Percentiles rank a stretch among this genome's conserved stretches.
These are phyloP conservation scores for Eira barbara DNA, from an alignment of 2,113 vertebrate species.

Conservation along the genomic window DNA sequence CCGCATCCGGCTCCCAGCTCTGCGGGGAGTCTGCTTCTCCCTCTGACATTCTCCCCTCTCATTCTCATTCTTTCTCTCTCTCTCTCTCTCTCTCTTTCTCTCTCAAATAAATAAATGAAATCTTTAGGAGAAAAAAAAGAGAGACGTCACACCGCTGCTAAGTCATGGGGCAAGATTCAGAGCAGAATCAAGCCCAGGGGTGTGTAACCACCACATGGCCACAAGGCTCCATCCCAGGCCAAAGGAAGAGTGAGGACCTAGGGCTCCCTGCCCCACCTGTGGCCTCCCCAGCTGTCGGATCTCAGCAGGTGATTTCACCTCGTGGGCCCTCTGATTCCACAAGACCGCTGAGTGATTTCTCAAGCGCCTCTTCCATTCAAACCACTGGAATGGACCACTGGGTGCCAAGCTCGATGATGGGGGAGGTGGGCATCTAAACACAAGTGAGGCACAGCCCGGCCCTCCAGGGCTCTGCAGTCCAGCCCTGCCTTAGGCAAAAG, in stretches of 20 bases:
- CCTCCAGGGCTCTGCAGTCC: not conserved
- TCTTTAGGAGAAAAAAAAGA: too few relatives aligned
- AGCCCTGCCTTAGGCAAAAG: not conserved
- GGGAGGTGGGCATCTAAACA: not conserved
- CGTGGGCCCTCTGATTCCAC: too few relatives aligned
- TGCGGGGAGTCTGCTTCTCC: too few relatives aligned
- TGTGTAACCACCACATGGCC: not conserved
- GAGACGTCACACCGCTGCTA: not conserved
- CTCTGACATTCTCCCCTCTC: too few relatives aligned
- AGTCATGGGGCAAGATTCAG: not conserved
- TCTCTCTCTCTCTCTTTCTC: too few relatives aligned
- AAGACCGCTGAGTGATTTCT: not conserved
- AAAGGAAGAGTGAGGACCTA: not conserved
- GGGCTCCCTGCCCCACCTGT: too few relatives aligned
- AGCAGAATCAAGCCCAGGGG: not conserved
- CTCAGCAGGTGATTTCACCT: not conserved
- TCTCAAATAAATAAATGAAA: too few relatives aligned
- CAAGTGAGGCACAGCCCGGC: not conserved
- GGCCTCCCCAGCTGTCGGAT: not conserved
- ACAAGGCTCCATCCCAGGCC: not conserved
- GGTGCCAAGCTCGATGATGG: not conserved
- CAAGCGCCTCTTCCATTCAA: not conserved
- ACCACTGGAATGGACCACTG: not conserved
- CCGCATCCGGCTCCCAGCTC: too few relatives aligned
- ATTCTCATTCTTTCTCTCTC: too few relatives aligned